Evolutionary conservation across 2,888 invertebrate species (phyloP).

Genomic region (Agonopterix arenella): DNA sequence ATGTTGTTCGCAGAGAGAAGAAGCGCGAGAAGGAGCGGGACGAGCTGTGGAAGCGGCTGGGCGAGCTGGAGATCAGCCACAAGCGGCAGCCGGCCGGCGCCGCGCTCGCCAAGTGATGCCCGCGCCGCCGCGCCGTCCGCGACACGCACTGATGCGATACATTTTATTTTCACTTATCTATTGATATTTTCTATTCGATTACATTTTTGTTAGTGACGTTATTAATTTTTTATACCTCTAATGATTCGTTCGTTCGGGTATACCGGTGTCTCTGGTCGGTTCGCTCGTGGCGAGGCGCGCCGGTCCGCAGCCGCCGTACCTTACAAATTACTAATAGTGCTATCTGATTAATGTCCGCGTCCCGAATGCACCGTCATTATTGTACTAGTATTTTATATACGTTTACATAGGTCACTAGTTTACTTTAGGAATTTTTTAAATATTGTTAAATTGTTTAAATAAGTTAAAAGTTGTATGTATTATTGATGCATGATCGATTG

Average conservation of each 20-base stretch:
- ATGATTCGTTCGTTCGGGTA: slow-evolving; percentile 46
- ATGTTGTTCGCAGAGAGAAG: slow-evolving; percentile 81
- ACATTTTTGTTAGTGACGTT: slow-evolving; percentile 71
- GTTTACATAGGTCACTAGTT: slow-evolving; percentile 64
- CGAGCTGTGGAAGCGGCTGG: slow-evolving; percentile 97
- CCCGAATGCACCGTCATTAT: slow-evolving; percentile 51
- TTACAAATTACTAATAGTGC: slow-evolving; percentile 34
- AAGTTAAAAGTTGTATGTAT: slow-evolving; percentile 73
- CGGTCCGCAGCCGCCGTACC: slow-evolving; percentile 21
- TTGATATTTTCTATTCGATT: slow-evolving; percentile 72
- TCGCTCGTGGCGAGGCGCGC: slow-evolving; percentile 26
- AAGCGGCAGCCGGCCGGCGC: slow-evolving; percentile 58
- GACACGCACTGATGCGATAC: slow-evolving; percentile 56
- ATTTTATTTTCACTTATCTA: slow-evolving; percentile 57
- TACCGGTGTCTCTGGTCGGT: slow-evolving; percentile 30
- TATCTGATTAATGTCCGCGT: slow-evolving; percentile 33
- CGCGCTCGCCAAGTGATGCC: slow-evolving; percentile 60
- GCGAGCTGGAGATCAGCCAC: slow-evolving; percentile 90
- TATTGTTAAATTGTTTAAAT: slow-evolving; percentile 74
- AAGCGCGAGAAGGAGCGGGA: slow-evolving; percentile 96
- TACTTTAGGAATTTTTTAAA: slow-evolving; percentile 68
- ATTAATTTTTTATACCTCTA: slow-evolving; percentile 66
- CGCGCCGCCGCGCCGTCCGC: slow-evolving; percentile 31
- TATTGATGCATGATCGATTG: slow-evolving; percentile 64
- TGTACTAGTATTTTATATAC: slow-evolving; percentile 59